Evolutionary conservation across 2,888 invertebrate genomes (phyloP), one percentile per base, ranked within the genome.

Genomic region (Saturnia japonica): DNA sequence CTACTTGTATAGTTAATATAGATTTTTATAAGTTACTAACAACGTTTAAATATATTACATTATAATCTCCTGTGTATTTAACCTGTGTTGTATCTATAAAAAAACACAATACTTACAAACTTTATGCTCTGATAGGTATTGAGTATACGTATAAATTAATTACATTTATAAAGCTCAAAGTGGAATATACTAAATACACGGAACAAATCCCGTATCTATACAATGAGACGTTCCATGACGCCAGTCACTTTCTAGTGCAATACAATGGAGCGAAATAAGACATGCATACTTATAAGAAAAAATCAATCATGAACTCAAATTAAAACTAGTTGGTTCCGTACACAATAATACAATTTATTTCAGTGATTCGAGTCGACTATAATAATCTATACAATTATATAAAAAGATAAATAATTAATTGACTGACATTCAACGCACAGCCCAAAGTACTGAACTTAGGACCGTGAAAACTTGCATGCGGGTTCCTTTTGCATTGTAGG

Each of bases 241-340:
- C 70, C 57, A 69, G 69, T 64, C 72, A 76, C 81, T 81, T 81
- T 81, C 81, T 78, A 77, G 64, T 25, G 64, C 34, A 64, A 19
- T 22, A 64, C 64, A 64, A 64, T 64, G 40, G 64, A 64, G 64
- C 34, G 64, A 64, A 64, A 64, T 64, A 40, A 40, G 8, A n/a
- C 40, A 40, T 64, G 40, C 19, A n/a, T 62, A 25, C 25, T 22
- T 25, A 64, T 40, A 64, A 34, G 40, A 64, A 64, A 64, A 64
- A 40, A 64, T 40, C 40, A 64, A 64, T 64, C 40, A 11, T 9
- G 64, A 64, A 40, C 64, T 40, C 34, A 6, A 28, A 28, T 60
- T 28, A 14, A 14, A n/a, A 60, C 14, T 60, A 28, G 28, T 25
- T 14, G 28, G 57, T 60, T 60, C 28, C 57, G 28, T 60, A 60